Evolutionary conservation across 2,888 invertebrate species (phyloP), one percentile per base, ranked within the genome.

Genomic region (Epirrita christyi): DNA sequence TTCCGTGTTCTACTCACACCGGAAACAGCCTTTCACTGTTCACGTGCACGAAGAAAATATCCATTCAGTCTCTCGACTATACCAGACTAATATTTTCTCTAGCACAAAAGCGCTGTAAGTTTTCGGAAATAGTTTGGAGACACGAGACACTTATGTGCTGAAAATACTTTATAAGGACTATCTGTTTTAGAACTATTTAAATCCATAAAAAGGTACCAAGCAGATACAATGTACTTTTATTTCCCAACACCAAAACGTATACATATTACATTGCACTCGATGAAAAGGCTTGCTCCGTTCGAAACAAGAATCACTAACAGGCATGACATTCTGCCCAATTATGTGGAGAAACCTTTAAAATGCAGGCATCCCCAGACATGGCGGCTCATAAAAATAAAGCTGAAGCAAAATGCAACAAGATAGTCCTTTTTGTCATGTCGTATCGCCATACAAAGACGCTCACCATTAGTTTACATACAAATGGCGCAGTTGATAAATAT

Each of bases 401-500:
- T 55, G 55, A 66, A 68, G 56, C 49, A 53, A 67, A 73, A 65
- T 65, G 63, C 61, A 63, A 66, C 61, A 65, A 60, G 65, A 65
- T 48, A 47, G 62, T 62, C 55, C 60, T 59, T 66, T 67, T 63
- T 69, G 64, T 73, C 50, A 27, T 46, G 27, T 42, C 47, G 14
- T 42, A 32, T 44, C 76, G 73, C 75, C 80, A 76, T 80, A 79
- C 78, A 74, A 73, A 79, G 85, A 81, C 85, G 84, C 80, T 81
- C 83, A 72, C 85, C 88, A 88, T 90, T 90, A 88, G 88, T 89
- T 91, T 81, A 86, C 91, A 89, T 91, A 90, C 85, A 90, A 89
- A 90, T 91, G 87, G 87, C 50, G 15, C 38, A 51, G 56, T 51
- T 47, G 11, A 36, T 6, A 41, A n/a, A 29, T 46, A 9, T 6